Evolutionary conservation across 1,140 invertebrate species (phyloP).

Genomic region (Thaumetopoea pityocampa): DNA sequence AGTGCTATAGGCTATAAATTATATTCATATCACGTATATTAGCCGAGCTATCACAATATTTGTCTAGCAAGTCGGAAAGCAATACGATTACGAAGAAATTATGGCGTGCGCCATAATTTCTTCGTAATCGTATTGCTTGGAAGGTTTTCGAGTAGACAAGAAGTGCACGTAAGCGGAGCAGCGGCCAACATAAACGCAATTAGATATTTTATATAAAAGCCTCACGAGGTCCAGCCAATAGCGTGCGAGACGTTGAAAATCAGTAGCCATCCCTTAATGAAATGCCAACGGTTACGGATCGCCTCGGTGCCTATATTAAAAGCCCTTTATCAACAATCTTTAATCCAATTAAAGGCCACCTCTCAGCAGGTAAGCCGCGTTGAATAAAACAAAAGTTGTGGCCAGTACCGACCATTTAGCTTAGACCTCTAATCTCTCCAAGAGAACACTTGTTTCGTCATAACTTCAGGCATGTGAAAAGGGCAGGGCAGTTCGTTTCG

Average conservation of each 20-base stretch:
- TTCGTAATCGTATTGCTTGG: no score
- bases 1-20: no score
- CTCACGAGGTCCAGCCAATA: slow-evolving; percentile 16
- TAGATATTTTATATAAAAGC: no score
- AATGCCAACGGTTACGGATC: slow-evolving; percentile 37
- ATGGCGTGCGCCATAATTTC: no score
- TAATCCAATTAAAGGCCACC: slow-evolving; percentile 62
- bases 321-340: slow-evolving; percentile 59
- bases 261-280: slow-evolving; percentile 45
- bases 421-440: background rate
- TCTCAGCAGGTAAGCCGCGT: slow-evolving; percentile 39
- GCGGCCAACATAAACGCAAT: no score
- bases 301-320: slow-evolving; percentile 41
- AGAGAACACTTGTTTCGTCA: slow-evolving; percentile 1
- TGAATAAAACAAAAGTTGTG: slow-evolving; percentile 64
- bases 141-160: no score
- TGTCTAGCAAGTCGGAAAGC: no score
- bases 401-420: slow-evolving; percentile 22
- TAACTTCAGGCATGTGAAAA: background rate
- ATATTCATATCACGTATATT: no score
- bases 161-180: no score
- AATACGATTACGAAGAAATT: no score
- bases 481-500: slow-evolving; percentile 6
- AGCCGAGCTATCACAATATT: no score
- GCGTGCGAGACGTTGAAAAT: slow-evolving; percentile 27